These are phyloP conservation scores for Anniella stebbinsi DNA, from an alignment of 2,797 vertebrate genomes.

Conservation along the genomic window DNA sequence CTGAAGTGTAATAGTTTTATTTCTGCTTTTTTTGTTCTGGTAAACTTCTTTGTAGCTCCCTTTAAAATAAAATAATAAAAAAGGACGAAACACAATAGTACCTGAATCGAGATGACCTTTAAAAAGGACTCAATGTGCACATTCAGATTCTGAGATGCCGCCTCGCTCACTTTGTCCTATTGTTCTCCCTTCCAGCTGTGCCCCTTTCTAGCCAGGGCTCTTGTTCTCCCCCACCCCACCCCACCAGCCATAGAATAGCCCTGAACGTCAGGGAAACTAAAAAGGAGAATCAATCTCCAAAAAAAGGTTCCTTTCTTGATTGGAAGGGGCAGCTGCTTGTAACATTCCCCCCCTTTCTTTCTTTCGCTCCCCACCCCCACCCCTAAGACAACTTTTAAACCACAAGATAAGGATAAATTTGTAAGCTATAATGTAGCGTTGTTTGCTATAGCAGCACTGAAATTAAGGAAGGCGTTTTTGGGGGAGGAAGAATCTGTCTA, in stretches of 20 bases:
- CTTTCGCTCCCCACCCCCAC: rapidly evolving
- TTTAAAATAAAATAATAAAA: not conserved
- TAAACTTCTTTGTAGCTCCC: not conserved
- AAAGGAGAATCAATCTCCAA: not conserved
- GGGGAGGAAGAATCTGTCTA: too few species aligned
- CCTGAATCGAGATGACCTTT: slow-evolving; percentile 24
- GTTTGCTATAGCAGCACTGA: too few species aligned
- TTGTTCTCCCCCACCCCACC: not conserved
- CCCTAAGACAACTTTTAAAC: not conserved
- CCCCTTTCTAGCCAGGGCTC: not conserved
- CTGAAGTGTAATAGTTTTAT: slow-evolving; percentile 29
- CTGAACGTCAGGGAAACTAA: not conserved
- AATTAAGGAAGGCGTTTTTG: too few species aligned
- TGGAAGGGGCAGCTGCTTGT: not conserved
- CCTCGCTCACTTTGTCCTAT: not conserved
- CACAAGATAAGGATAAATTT: too few species aligned
- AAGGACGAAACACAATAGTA: not conserved
- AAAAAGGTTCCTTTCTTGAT: not conserved
- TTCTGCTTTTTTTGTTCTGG: slow-evolving; percentile 30
- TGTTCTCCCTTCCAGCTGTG: slow-evolving; percentile 28
- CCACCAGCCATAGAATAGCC: not conserved
- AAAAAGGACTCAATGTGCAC: slow-evolving; percentile 18
- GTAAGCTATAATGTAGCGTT: too few species aligned
- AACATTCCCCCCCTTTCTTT: not conserved
- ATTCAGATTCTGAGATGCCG: not conserved